Evolutionary conservation across 2,888 invertebrate genomes (phyloP).

Genomic region (Agrochola macilenta): DNA sequence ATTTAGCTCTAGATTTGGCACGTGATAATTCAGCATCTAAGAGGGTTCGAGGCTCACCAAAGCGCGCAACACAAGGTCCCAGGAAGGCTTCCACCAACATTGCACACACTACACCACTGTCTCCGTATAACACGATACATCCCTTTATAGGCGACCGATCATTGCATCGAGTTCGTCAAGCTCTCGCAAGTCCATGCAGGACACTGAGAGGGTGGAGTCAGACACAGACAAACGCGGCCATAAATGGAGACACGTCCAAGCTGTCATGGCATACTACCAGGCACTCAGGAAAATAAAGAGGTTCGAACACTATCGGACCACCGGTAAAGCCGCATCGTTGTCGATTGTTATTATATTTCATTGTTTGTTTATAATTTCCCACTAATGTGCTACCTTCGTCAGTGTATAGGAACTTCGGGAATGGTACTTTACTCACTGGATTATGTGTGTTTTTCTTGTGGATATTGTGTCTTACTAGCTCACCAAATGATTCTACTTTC

Average conservation of each 20-base stretch:
- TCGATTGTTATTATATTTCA: slow-evolving; percentile 80
- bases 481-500: slow-evolving; percentile 83
- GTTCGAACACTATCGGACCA: slow-evolving; percentile 89
- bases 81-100: slow-evolving; percentile 73
- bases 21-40: slow-evolving; percentile 23
- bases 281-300: slow-evolving; percentile 97
- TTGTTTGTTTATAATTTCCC: slow-evolving; percentile 86
- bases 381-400: slow-evolving; percentile 86
- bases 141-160: slow-evolving; percentile 89
- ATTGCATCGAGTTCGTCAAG: slow-evolving; percentile 88
- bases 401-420: slow-evolving; percentile 88
- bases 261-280: slow-evolving; percentile 97
- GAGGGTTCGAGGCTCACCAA: slow-evolving; percentile 60
- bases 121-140: slow-evolving; percentile 84
- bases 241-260: slow-evolving; percentile 96
- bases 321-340: slow-evolving; percentile 84
- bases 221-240: slow-evolving; percentile 90
- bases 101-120: slow-evolving; percentile 75
- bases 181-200: slow-evolving; percentile 86
- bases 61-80: slow-evolving; percentile 72
- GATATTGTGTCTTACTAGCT: slow-evolving; percentile 86
- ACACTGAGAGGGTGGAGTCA: slow-evolving; percentile 84
- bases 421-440: slow-evolving; percentile 85
- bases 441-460: slow-evolving; percentile 88
- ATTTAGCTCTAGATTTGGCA: slow-evolving; percentile 51